Conservation (phyloP, 2,888 invertebrate species). For the Hyalella azteca region DNA sequence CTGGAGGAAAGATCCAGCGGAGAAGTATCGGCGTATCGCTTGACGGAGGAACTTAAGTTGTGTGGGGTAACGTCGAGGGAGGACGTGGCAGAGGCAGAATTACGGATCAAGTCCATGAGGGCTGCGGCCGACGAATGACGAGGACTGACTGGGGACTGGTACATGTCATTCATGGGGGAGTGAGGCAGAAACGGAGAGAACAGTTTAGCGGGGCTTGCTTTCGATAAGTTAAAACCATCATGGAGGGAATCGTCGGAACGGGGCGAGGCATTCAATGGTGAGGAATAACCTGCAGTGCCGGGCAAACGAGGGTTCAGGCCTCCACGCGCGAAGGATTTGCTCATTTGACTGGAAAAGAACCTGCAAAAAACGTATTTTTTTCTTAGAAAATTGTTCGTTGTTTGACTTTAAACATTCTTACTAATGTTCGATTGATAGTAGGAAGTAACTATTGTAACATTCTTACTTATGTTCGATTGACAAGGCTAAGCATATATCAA, state of each 20-base stretch:
- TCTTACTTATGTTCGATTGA: too few relatives aligned
- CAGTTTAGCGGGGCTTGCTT: background rate
- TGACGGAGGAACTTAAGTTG: background rate
- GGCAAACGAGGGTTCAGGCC: background rate
- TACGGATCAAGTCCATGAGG: slow-evolving; percentile 2
- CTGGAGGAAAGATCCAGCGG: background rate
- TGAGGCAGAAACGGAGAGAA: slow-evolving; percentile 6
- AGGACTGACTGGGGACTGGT: background rate
- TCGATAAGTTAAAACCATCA: background rate
- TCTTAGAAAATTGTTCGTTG: too few relatives aligned
- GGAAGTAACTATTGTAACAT: too few relatives aligned
- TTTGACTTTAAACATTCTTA: too few relatives aligned
- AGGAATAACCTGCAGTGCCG: background rate
- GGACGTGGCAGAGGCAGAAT: background rate
- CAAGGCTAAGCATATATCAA: too few relatives aligned
- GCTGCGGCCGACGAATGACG: background rate
- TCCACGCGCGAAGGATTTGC: background rate
- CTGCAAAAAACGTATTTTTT: background rate
- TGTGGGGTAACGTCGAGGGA: background rate
- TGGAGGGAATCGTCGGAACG: background rate
- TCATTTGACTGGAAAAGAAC: background rate
- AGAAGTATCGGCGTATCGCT: background rate
- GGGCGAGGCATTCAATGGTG: background rate
- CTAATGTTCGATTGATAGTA: too few relatives aligned
- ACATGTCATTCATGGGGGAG: background rate